phyloP scores from a whole-genome alignment of 2,113 vertebrate species.

The Platycercus adscitus region DNA sequence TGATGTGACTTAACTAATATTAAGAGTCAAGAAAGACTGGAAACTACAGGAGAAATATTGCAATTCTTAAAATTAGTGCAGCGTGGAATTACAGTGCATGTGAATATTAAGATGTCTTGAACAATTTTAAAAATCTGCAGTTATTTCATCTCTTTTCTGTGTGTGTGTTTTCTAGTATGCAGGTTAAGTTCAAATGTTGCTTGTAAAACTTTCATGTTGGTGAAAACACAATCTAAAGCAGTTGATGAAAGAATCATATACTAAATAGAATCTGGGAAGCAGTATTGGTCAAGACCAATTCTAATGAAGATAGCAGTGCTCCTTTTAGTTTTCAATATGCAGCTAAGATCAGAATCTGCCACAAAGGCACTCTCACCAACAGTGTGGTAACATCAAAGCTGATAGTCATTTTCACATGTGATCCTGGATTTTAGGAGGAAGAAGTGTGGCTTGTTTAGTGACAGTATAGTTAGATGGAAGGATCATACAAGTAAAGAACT shows the following conservation, averaged over 20 bases:
- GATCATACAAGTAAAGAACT: neutral
- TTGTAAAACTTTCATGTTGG: neutral
- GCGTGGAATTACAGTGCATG: neutral
- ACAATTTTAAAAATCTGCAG: neutral
- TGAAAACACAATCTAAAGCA: neutral
- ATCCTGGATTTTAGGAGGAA: neutral
- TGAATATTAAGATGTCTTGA: neutral
- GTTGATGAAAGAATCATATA: neutral
- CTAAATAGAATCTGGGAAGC: neutral
- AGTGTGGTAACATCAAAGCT: neutral
- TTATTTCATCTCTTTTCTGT: neutral
- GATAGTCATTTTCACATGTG: neutral
- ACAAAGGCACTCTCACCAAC: neutral
- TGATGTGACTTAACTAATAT: neutral
- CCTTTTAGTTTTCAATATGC: neutral
- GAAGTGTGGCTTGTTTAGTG: neutral
- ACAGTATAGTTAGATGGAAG: neutral
- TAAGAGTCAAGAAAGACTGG: neutral
- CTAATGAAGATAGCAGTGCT: neutral
- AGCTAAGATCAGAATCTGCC: neutral
- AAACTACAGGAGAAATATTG: neutral
- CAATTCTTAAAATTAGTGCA: neutral
- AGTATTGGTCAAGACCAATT: neutral
- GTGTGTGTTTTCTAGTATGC: neutral
- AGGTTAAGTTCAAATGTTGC: neutral